phyloP scores from a whole-genome alignment of 2,797 vertebrate genomes.

The Thripadectes ignobilis region DNA sequence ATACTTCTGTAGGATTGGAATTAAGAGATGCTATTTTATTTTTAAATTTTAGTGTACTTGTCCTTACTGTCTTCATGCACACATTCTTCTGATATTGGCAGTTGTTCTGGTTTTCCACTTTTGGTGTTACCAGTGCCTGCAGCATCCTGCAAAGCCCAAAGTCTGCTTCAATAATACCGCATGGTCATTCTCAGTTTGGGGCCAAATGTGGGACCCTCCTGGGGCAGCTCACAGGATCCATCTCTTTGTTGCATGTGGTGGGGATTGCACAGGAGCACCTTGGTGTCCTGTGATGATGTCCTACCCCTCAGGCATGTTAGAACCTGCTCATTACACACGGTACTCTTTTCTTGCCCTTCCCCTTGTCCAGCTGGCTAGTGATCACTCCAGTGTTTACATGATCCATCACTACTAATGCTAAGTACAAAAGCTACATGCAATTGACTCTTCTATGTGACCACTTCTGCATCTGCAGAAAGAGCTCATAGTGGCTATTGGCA shows the following conservation, averaged over 20 bases:
- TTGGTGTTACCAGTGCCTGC: not conserved
- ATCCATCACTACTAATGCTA: not conserved
- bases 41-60: not conserved
- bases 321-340: not conserved
- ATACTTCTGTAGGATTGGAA: not conserved
- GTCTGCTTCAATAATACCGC: not conserved
- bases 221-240: not conserved
- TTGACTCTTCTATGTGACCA: not conserved
- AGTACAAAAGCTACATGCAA: not conserved
- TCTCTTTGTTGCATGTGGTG: accelerated
- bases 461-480: not conserved
- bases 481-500: not conserved
- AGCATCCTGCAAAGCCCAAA: not conserved
- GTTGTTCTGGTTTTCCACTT: not conserved
- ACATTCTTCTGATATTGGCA: not conserved
- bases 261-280: not conserved
- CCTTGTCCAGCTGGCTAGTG: not conserved
- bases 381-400: not conserved
- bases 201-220: not conserved
- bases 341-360: not conserved
- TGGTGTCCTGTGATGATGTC: not conserved
- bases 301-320: not conserved
- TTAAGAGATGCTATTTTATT: not conserved
- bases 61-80: not conserved
- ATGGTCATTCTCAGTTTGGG: not conserved